phyloP scores from a whole-genome alignment of 2,797 vertebrate genomes.

The Mionectes olivaceus region DNA sequence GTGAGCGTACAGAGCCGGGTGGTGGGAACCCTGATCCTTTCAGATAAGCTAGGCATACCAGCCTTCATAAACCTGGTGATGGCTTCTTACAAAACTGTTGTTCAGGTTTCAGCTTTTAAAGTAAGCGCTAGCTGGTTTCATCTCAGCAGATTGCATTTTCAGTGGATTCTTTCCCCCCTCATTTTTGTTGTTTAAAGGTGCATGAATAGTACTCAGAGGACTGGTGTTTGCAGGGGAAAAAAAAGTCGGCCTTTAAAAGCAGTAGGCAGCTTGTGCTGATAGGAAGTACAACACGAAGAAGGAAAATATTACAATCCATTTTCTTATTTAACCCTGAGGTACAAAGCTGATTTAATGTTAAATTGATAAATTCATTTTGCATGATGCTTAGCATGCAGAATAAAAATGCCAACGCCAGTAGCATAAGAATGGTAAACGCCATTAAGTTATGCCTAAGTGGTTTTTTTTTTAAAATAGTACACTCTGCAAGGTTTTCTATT shows the following conservation, averaged over 20 bases:
- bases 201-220: neutral
- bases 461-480: neutral
- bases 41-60: neutral
- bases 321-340: neutral
- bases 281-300: neutral
- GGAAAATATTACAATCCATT: neutral
- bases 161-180: fast-evolving
- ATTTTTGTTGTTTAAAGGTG: neutral
- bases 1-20: neutral
- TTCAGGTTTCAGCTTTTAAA: neutral
- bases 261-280: neutral
- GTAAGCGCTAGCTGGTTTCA: neutral
- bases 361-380: neutral
- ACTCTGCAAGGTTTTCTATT: neutral
- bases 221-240: neutral
- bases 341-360: neutral
- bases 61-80: neutral
- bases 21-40: neutral
- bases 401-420: neutral
- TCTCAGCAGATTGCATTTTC: neutral
- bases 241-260: neutral
- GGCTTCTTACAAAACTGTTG: neutral
- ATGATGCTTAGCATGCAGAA: neutral
- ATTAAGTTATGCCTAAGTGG: neutral
- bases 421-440: neutral